These are phyloP conservation scores for Celastrina argiolus DNA, from an alignment of 2,888 invertebrate species.

Conservation along the genomic window DNA sequence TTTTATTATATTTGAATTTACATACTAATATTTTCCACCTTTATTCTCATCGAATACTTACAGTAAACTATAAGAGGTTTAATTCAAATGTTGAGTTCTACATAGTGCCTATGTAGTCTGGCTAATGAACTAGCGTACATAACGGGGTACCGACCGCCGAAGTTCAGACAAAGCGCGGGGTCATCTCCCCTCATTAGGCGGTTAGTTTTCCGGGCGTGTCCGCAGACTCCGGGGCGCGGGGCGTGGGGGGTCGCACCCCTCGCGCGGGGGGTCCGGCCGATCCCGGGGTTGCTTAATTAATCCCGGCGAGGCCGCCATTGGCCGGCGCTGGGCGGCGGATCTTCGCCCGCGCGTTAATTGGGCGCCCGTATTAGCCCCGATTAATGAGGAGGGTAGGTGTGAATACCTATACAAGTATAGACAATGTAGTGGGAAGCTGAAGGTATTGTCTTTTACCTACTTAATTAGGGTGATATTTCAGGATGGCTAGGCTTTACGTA, in stretches of 20 bases:
- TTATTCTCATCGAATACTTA: no score
- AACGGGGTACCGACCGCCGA: constrained; percentile 52
- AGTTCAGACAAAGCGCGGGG: constrained; percentile 53
- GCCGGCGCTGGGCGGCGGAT: constrained; percentile 67
- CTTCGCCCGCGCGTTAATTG: constrained; percentile 77
- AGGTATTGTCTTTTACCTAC: no score
- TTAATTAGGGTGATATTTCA: not conserved
- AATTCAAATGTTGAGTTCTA: no score
- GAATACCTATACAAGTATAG: constrained; percentile 29
- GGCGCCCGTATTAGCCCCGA: constrained; percentile 64
- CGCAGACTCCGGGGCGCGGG: constrained; percentile 66
- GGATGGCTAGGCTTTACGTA: not conserved
- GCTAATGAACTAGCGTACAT: constrained; percentile 40
- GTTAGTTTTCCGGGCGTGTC: constrained; percentile 79
- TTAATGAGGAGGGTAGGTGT: constrained; percentile 56
- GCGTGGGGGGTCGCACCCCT: constrained; percentile 39
- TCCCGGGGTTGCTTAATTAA: constrained; percentile 77
- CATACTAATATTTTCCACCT: no score
- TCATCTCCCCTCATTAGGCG: constrained; percentile 79
- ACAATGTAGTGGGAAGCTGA: constrained; percentile 22
- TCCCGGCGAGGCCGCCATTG: constrained; percentile 75
- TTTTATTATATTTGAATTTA: no score
- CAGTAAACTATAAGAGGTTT: no score
- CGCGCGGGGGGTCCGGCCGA: constrained; percentile 46
- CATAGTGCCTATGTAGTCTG: not conserved